Base-by-base conservation (phyloP, 1,140 invertebrate genomes). In the Drosophila tropicalis region DNA sequence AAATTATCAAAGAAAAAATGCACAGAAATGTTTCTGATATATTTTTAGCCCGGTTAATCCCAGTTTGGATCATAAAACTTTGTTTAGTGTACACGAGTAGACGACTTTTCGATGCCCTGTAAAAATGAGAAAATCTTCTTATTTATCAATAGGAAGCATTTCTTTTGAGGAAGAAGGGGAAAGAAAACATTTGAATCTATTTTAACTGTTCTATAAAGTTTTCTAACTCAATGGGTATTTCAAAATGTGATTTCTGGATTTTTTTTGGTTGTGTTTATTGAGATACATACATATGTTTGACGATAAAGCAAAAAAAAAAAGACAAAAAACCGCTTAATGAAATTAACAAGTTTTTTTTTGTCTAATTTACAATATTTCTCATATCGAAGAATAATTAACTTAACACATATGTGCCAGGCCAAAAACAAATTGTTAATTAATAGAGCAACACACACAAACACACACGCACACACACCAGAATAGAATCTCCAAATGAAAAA, bases 321-420 rank as follows among this genome's bases (percentile, higher is more conserved):
- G 5, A 39, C 36, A 39, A 39, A 44, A 44, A 44, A 15, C 12
- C 10, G 29, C 56, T 40, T 76, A 70, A 76, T 76, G 66, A 69
- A 76, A 76, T 76, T 76, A 70, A 76, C 72, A 75, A 62, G 10
- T n/a, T 29, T 22, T 29, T 32, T 68, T 55, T 66, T 69, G n/a
- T 29, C 6, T 71, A 40, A 71, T 44, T n/a, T 13, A 40, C n/a
- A 19, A 36, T 54, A 72, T 72, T 56, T 51, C 10, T 51, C 19
- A 22, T 22, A 51, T 22, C 44, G 9, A 51, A 22, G 17, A 51
- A 22, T 51, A 81, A 90, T 84, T 84, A 79, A 89, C 39, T 89
- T 90, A 89, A 41, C 85, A 84, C 80, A 56, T 79, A 62, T 22
- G 64, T 79, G 65, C 44, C 70, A 71, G 76, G 64, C 57, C 10